Base-by-base conservation (phyloP, 1,140 invertebrate species). In the Cotesia glomerata region DNA sequence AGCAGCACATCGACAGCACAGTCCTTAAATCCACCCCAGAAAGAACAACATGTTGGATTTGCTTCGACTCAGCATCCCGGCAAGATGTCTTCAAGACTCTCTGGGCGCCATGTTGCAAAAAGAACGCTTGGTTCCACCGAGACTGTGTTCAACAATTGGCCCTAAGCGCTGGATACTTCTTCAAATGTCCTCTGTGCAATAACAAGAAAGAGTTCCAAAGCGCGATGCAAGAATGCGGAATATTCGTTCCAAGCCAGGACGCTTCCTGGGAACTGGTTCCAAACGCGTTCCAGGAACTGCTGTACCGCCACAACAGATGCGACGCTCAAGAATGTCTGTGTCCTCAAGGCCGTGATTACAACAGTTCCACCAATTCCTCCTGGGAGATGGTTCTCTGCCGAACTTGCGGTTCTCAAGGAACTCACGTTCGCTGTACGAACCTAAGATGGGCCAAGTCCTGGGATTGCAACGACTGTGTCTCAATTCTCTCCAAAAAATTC, bases 181-280 rank as follows among this genome's bases (percentile, higher is more conserved):
- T 93, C 78, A 92, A 91, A 75, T 92, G 92, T 80, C 91, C 92
- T 5, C 75, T 92, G 2, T 93, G 91, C 79, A 92, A 92, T 72
- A 89, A 91, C 81, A 90, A 89, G 73, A 80, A 84, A n/a, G 78
- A 76, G 71, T 93, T 92, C 82, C 85, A 89, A 75, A 77, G 81
- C 49, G 88, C 89, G 56, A 92, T 92, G 91, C 75, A 89, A 45
- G 82, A 89, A 34, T 87, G 86, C 82, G 92, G 92, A 7, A 91
- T 92, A 73, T 91, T 89, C 74, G 89, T 92, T 73, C 91, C 91
- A 75, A 89, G 88, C 75, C 88, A 90, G 89, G 92, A 93, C 87
- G 92, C 92, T 8, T 89, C 90, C 4, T 93, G 92, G 92, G 92
- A 93, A 81, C 79, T 88, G 5, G 91, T 90, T 63, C 90, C 90